Evolutionary conservation across 2,113 vertebrate species (phyloP), one percentile per base, ranked within the genome.

Genomic region (Ciconia boyciana): DNA sequence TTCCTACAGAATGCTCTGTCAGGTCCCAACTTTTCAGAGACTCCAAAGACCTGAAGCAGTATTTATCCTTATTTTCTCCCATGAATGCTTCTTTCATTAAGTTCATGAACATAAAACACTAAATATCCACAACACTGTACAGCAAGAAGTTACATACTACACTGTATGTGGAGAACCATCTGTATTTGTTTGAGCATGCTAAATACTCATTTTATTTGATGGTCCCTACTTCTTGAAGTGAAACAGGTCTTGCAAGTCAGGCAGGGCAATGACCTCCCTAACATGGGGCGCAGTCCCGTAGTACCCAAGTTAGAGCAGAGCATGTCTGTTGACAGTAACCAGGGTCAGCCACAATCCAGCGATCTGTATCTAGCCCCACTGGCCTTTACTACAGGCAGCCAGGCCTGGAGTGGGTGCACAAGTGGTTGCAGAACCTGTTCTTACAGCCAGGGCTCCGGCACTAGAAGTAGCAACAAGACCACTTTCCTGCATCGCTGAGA

Each of bases 281-380:
- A 44, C 3, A n/a, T 0, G 0, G 15, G 25, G 15, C 2, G 0
- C 32, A 43, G 48, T 19, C 28, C 32, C 4, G 1, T 0, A 54
- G 29, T 7, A 71, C 2, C 9, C 31, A 54, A 51, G 41, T 32
- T 2, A 43, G 20, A 60, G 41, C 65, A 87, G 13, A 68, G 48
- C 41, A 24, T 0, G 0, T 20, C 75, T 22, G 26, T 7, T 17
- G 43, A 28, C 13, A 72, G 51, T 13, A 64, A 3, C 17, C 49
- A 70, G 20, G 16, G 32, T 28, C 32, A 60, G 34, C 16, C 6
- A 8, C 70, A 60, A 10, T 3, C 15, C 52, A 71, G 20, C 0
- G 0, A 46, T 26, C 58, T 29, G 11, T 2, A 39, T 10, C 52
- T 15, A 48, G 22, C 11, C 64, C 78, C 65, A 34, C 20, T 46